Base-by-base conservation (phyloP, 2,113 vertebrate species). In the Etia nguti region DNA sequence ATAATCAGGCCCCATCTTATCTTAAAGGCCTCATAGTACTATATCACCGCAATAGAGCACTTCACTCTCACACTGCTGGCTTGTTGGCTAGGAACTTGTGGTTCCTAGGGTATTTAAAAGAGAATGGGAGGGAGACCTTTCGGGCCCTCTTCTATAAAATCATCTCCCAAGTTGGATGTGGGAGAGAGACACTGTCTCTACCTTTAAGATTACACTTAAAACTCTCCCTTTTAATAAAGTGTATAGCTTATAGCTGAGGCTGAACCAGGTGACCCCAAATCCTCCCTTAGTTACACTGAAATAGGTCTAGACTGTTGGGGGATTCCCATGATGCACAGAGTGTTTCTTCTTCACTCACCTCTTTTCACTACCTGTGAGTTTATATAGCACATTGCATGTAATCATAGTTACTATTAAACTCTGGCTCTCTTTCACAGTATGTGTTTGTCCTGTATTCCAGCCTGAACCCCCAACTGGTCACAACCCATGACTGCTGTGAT, bases 381-480 rank as follows among this genome's bases (percentile, higher is more conserved):
- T 36, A 62, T 62, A 62, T 62, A 62, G 31, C 18, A n/a, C 59
- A 36, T 62, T 62, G 59, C 31, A 62, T 62, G 29, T 36, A 62
- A 36, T 36, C 59, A 62, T 62, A 62, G 31, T 65, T 65, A n/a
- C 60, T 65, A 65, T 38, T 65, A 65, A 38, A 65, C 31, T 65
- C 60, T 65, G 60, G 4, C 60, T 12, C 2, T 62, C 0, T 18
- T n/a, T 1, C 59, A 62, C 29, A 60, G 57, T 18, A 34, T 60
- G 29, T 20, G 29, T 29, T 60, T 10, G 29, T 62, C 29, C 29
- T 34, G 59, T 20, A 16, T 34, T 62, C 31, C 29, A 60, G 29
- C 18, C 1, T 1, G 10, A 0, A 60, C 15, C 59, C 34, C 34
- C 34, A 8, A 36, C 7, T 3, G 36, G 36, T 36, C 60, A 38